Conservation (phyloP, 2,797 vertebrate genomes). For the Falco rusticolus region DNA sequence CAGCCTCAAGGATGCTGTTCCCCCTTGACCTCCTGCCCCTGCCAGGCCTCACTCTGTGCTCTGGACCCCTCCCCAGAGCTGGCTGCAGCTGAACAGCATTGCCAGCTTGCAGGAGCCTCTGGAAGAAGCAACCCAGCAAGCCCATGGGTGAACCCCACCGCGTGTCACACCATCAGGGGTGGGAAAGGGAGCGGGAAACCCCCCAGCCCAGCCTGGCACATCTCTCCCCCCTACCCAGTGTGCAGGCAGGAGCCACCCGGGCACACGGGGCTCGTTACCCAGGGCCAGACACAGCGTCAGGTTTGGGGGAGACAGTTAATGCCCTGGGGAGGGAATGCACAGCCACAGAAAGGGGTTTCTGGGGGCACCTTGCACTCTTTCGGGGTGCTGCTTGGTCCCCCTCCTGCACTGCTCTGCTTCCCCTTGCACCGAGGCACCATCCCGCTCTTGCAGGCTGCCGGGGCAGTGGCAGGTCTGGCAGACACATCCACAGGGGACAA, state of each 20-base stretch:
- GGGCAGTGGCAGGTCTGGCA: background rate
- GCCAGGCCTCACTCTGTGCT: fast-evolving
- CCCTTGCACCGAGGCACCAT: background rate
- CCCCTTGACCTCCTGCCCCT: background rate
- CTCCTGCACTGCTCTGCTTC: background rate
- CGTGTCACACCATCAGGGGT: background rate
- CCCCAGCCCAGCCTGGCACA: background rate
- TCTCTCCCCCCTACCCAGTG: fast-evolving
- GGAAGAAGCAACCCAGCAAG: background rate
- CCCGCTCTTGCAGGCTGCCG: background rate
- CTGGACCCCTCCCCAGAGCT: background rate
- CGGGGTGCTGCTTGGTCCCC: background rate
- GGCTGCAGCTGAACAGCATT: background rate
- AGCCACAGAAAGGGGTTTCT: background rate
- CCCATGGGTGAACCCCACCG: background rate
- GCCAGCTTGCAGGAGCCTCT: background rate
- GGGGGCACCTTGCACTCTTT: background rate
- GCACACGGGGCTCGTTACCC: background rate
- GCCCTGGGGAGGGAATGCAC: background rate
- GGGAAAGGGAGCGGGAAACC: fast-evolving
- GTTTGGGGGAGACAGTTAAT: background rate
- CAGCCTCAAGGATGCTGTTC: background rate
- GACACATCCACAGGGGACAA: background rate
- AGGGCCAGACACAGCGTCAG: background rate
- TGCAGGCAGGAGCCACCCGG: background rate